These are phyloP conservation scores for Melanitta fusca DNA, from an alignment of 2,797 vertebrate species.

Conservation along the genomic window DNA sequence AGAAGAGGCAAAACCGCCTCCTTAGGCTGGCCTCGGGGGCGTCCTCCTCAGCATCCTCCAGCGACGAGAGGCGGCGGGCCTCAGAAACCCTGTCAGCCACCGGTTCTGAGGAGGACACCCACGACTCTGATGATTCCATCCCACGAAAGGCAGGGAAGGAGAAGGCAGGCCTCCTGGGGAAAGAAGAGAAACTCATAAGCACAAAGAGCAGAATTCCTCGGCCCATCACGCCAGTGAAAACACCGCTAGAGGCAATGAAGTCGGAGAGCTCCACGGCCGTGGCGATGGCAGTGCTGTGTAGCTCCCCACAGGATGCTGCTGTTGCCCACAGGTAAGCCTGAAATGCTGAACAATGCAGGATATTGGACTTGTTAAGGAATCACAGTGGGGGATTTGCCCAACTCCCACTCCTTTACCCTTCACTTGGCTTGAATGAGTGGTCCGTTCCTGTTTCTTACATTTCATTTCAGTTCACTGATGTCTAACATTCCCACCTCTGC, in stretches of 20 bases:
- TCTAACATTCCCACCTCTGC: background rate
- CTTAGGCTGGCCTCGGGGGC: conserved; percentile 85
- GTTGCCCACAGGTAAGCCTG: conserved; percentile 83
- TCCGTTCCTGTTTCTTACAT: background rate
- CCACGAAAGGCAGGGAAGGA: conserved; percentile 72
- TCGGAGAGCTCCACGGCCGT: background rate
- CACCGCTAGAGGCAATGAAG: background rate
- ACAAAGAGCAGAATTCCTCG: conserved; percentile 90
- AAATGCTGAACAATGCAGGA: background rate
- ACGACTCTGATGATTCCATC: conserved; percentile 85
- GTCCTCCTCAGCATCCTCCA: conserved; percentile 90
- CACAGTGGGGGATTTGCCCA: background rate
- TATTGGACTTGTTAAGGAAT: background rate
- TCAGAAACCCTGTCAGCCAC: conserved; percentile 90
- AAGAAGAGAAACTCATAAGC: conserved; percentile 68
- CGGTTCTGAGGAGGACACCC: conserved; percentile 92
- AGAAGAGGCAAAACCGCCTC: conserved; percentile 89
- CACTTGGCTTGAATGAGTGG: accelerated
- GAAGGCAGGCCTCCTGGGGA: conserved; percentile 15
- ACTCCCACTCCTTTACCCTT: background rate
- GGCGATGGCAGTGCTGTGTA: background rate
- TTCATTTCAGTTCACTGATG: background rate
- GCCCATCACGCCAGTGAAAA: conserved; percentile 78
- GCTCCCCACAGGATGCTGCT: conserved; percentile 75
- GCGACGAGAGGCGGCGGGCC: conserved; percentile 84